Conservation (phyloP, 2,113 vertebrate species). For the Muscicapa adusta region DNA sequence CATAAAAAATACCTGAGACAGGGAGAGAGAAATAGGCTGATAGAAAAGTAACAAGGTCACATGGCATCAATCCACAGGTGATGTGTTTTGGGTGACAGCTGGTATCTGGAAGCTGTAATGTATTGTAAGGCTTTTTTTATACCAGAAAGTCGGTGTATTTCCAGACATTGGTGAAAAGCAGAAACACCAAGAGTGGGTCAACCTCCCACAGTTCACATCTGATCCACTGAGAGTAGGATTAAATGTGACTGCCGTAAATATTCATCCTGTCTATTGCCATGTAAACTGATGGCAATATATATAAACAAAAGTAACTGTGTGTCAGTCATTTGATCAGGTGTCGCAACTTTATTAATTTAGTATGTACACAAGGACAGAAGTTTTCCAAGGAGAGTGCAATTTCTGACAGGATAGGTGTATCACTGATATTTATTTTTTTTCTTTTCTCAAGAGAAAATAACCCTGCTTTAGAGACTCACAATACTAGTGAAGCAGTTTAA, state of each 20-base stretch:
- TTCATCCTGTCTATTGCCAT: background rate
- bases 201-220: slow-evolving; percentile 30
- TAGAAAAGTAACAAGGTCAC: background rate
- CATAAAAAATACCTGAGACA: background rate
- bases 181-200: background rate
- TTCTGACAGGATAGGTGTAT: background rate
- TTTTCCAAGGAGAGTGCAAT: background rate
- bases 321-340: slow-evolving; percentile 8
- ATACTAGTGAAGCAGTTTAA: background rate
- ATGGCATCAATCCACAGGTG: background rate
- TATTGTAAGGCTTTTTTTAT: background rate
- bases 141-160: slow-evolving; percentile 1
- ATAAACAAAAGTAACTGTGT: slow-evolving; percentile 27
- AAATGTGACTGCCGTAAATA: background rate
- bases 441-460: background rate
- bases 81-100: slow-evolving; percentile 11
- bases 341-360: background rate
- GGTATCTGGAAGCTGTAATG: background rate
- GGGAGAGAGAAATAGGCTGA: background rate
- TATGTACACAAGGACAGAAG: background rate
- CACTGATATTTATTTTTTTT: background rate
- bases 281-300: background rate
- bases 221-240: background rate
- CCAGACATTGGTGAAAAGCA: slow-evolving; percentile 3
- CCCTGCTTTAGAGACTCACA: background rate